Conservation (phyloP, 2,797 vertebrate genomes). For the Gallinago stenura region DNA sequence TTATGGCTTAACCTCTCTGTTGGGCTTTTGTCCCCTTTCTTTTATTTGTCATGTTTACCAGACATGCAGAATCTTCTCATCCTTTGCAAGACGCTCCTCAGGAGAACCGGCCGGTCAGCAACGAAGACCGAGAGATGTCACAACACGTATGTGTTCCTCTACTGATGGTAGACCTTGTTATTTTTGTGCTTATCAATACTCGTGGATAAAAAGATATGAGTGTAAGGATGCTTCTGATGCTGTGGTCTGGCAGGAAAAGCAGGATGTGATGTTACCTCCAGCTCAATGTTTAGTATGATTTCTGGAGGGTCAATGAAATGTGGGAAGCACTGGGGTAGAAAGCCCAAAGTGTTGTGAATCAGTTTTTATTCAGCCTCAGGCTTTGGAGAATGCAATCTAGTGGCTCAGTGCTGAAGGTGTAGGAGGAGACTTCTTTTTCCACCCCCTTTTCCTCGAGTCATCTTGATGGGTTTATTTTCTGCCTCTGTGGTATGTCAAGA, state of each 20-base stretch:
- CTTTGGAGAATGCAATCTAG: background rate
- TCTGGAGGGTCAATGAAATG: background rate
- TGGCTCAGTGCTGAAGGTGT: background rate
- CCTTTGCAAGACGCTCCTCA: constrained; percentile 66
- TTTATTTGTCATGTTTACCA: background rate
- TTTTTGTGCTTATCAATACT: background rate
- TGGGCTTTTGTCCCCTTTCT: background rate
- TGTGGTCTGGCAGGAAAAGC: background rate
- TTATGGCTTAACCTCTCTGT: background rate
- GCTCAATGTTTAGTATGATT: background rate
- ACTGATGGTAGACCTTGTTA: rapidly evolving
- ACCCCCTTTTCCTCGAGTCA: background rate
- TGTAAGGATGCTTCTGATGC: background rate
- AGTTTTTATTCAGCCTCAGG: background rate
- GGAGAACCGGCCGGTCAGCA: constrained; percentile 53
- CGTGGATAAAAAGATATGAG: background rate
- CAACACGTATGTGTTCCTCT: constrained; percentile 54
- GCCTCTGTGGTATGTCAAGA: background rate
- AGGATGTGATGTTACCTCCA: background rate
- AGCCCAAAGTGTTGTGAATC: background rate
- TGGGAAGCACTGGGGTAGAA: background rate
- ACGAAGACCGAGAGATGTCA: constrained; percentile 54
- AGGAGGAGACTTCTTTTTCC: background rate
- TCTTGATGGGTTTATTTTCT: background rate
- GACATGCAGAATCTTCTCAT: constrained; percentile 54